Percentiles rank a stretch among this genome's conserved stretches.
phyloP scores from a whole-genome alignment of 2,888 invertebrate genomes.

The Galerucella calmariensis region DNA sequence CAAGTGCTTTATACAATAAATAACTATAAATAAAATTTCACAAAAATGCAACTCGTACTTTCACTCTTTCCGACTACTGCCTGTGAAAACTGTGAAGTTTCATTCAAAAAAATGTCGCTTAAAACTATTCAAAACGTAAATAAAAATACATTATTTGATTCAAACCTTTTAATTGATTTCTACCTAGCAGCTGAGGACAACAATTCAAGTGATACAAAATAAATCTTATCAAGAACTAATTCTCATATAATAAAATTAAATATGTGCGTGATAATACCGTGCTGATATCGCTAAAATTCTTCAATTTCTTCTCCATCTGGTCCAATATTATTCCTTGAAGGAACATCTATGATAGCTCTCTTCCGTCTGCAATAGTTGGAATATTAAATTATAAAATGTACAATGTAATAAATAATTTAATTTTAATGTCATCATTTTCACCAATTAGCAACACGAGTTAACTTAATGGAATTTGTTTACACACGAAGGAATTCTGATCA shows the following conservation, averaged over 20 bases:
- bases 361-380: slow-evolving; percentile 22
- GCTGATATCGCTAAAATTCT: slow-evolving; percentile 36
- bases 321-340: slow-evolving; percentile 40
- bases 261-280: not conserved
- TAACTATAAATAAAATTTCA: no score
- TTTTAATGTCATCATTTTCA: no score
- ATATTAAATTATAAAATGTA: slow-evolving; percentile 1
- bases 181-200: not conserved
- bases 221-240: not conserved
- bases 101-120: no score
- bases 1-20: no score
- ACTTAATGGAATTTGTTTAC: no score
- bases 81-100: no score
- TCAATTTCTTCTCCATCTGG: slow-evolving; percentile 45
- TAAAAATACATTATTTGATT: not conserved
- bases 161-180: not conserved
- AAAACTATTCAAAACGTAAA: no score
- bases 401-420: no score
- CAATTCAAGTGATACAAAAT: not conserved
- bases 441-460: no score
- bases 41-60: no score
- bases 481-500: no score
- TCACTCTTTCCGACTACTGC: no score
- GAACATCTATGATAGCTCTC: slow-evolving; percentile 42
- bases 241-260: not conserved